Evolutionary conservation across 2,113 vertebrate species (phyloP).

Genomic region (Pseudois nayaur): DNA sequence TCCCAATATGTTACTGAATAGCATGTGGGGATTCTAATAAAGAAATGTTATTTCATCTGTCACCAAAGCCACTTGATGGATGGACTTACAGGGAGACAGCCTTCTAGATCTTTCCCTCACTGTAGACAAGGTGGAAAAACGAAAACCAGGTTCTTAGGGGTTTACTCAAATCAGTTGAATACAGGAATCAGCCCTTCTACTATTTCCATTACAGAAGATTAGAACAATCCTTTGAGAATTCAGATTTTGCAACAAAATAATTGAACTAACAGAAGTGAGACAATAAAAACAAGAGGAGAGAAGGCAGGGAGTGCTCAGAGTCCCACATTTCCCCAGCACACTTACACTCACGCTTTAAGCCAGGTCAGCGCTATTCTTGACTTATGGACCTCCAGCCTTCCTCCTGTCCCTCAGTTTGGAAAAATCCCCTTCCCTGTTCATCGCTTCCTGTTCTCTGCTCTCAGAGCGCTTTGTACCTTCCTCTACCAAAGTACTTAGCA

Average conservation of each 20-base stretch:
- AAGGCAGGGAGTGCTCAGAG: background rate
- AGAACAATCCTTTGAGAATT: background rate
- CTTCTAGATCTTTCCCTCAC: background rate
- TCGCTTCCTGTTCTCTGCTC: background rate
- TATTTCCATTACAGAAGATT: background rate
- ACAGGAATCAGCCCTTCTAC: background rate
- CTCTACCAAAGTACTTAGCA: background rate
- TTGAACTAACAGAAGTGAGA: background rate
- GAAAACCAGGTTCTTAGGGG: background rate
- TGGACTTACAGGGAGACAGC: background rate
- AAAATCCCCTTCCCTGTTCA: background rate
- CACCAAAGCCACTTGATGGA: background rate
- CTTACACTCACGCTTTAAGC: background rate
- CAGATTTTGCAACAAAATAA: background rate
- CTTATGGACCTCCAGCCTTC: background rate
- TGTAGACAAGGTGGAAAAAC: background rate
- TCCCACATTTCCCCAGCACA: fast-evolving
- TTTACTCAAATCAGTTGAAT: background rate
- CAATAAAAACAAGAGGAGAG: background rate
- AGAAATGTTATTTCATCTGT: background rate
- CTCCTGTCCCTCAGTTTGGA: background rate
- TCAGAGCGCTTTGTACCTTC: background rate
- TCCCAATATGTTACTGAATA: background rate
- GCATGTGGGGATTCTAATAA: background rate
- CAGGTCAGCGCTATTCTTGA: fast-evolving